These are phyloP conservation scores for Kradibia gibbosae DNA, from an alignment of 1,140 invertebrate species.

Conservation along the genomic window DNA sequence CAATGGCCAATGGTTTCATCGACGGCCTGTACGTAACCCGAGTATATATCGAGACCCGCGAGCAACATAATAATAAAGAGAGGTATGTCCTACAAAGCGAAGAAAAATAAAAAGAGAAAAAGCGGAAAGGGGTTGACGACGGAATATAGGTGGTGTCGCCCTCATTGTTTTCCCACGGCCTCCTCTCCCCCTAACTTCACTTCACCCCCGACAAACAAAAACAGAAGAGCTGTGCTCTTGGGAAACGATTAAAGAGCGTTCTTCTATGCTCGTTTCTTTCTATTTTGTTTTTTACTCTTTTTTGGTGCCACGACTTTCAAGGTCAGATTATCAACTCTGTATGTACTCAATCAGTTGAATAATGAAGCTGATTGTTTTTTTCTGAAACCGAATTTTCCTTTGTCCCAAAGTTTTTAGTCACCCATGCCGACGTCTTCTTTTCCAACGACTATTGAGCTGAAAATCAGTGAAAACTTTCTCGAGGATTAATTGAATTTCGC, in stretches of 20 bases:
- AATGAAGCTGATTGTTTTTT: constrained; percentile 29
- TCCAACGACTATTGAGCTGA: neutral
- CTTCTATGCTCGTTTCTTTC: neutral
- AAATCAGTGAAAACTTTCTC: neutral
- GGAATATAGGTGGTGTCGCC: neutral
- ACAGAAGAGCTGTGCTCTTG: neutral
- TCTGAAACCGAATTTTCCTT: neutral
- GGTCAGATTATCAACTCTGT: too few relatives aligned
- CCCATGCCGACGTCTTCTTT: neutral
- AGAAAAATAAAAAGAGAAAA: neutral
- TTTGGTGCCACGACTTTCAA: neutral
- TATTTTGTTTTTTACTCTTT: neutral
- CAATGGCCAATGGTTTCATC: constrained; percentile 31
- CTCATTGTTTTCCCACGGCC: neutral
- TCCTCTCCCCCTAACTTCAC: too few relatives aligned
- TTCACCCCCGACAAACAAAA: neutral
- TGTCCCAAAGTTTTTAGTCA: neutral
- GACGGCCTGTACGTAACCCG: neutral
- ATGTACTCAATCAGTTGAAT: neutral
- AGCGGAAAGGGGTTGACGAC: neutral
- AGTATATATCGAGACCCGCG: neutral
- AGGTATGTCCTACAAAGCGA: neutral
- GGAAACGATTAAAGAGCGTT: constrained; percentile 26
- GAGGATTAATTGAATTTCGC: neutral
- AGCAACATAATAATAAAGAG: neutral